phyloP scores from a whole-genome alignment of 2,888 invertebrate species.

The Tolmerus cingulatus region DNA sequence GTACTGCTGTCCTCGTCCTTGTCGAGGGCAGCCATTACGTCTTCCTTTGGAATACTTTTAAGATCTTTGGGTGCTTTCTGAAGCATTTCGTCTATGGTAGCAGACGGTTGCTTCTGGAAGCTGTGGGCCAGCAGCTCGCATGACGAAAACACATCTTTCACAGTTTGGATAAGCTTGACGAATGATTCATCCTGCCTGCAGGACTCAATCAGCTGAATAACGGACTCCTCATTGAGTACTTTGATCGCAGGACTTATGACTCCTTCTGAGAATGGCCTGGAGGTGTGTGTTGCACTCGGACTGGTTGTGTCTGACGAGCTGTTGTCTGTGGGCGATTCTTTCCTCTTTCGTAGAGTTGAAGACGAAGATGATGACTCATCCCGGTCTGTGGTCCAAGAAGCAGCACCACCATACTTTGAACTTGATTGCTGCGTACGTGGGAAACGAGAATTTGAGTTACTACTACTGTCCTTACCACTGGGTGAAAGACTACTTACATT shows the following conservation, averaged over 20 bases:
- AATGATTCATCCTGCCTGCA: constrained; percentile 75
- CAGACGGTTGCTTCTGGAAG: constrained; percentile 68
- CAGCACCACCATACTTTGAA: constrained; percentile 31
- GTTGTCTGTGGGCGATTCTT: background rate
- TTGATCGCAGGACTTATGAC: constrained; percentile 52
- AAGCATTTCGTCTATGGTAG: constrained; percentile 66
- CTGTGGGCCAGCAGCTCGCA: constrained; percentile 76
- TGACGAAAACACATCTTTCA: constrained; percentile 79
- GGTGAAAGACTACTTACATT: constrained; percentile 43
- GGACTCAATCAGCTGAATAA: constrained; percentile 77
- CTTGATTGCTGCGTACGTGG: constrained; percentile 43
- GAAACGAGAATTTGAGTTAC: constrained; percentile 43
- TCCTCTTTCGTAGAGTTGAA: constrained; percentile 38
- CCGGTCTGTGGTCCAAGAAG: constrained; percentile 20
- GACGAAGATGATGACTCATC: constrained; percentile 43
- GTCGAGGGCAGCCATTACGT: constrained; percentile 80
- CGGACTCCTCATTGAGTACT: constrained; percentile 77
- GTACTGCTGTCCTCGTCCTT: constrained; percentile 83
- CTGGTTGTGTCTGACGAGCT: constrained; percentile 39
- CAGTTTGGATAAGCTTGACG: constrained; percentile 75
- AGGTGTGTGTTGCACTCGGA: constrained; percentile 22
- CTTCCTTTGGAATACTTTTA: constrained; percentile 73
- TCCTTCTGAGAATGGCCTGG: background rate
- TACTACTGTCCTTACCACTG: constrained; percentile 41
- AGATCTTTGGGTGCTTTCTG: constrained; percentile 67